A percentile compares a stretch with the other conserved stretches of the same genome.
Evolutionary conservation across 1,140 invertebrate species (phyloP).

Genomic region (Platyscapa corneri): DNA sequence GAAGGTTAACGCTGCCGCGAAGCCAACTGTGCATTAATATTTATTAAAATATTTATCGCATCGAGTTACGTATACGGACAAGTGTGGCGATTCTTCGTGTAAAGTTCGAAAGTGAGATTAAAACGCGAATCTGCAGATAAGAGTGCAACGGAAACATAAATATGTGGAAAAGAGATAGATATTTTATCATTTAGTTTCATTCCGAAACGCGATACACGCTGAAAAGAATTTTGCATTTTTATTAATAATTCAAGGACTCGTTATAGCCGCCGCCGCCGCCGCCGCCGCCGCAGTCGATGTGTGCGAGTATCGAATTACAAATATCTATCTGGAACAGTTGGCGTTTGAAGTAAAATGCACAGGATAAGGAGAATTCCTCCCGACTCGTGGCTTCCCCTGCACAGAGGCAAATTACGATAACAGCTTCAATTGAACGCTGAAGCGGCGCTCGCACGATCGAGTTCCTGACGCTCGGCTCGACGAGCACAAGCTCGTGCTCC

Average conservation of each 20-base stretch:
- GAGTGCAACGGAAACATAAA: background rate
- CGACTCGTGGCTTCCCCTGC: no score
- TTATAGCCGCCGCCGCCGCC: no score
- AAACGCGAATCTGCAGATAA: background rate
- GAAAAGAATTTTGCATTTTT: background rate
- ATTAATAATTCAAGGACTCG: background rate
- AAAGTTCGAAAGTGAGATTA: slow-evolving; percentile 16
- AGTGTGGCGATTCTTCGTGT: background rate
- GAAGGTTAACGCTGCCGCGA: no score
- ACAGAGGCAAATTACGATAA: no score
- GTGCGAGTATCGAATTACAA: background rate
- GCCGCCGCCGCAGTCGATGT: no score
- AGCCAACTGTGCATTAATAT: background rate
- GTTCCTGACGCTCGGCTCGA: no score
- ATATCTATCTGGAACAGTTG: no score
- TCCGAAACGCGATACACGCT: background rate
- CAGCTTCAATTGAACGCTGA: no score
- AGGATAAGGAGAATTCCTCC: no score
- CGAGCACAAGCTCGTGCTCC: no score
- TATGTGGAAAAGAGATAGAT: background rate
- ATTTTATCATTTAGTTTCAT: slow-evolving; percentile 4
- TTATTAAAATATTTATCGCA: background rate
- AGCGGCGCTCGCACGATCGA: no score
- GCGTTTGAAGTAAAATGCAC: no score
- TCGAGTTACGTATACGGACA: background rate